phyloP scores from a whole-genome alignment of 2,113 vertebrate species.

The Halichoerus grypus region DNA sequence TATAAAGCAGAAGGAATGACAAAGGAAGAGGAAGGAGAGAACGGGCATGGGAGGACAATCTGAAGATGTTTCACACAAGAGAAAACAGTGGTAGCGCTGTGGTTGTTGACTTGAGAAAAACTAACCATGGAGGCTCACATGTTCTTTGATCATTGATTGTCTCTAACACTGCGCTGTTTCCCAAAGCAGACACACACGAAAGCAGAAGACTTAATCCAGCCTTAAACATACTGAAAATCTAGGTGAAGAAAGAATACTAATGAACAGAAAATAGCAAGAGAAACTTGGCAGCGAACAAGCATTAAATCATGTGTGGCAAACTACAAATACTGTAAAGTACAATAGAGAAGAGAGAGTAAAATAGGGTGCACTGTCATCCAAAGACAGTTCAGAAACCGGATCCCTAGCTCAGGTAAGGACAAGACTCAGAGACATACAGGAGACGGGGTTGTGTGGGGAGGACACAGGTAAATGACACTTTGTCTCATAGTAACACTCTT shows the following conservation, averaged over 20 bases:
- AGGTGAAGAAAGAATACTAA: neutral
- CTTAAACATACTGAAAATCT: neutral
- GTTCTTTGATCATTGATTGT: neutral
- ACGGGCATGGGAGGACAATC: neutral
- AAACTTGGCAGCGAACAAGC: neutral
- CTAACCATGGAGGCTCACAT: accelerated
- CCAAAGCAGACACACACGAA: neutral
- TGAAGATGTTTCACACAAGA: neutral
- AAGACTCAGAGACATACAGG: neutral
- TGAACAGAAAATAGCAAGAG: neutral
- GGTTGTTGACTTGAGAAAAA: neutral
- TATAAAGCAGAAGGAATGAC: neutral
- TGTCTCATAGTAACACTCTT: neutral
- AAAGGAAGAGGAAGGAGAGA: neutral
- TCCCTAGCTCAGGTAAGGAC: neutral
- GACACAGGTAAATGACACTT: neutral
- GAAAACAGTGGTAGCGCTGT: accelerated
- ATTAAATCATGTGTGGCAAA: neutral
- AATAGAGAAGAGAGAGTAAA: neutral
- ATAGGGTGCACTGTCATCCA: neutral
- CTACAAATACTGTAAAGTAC: neutral
- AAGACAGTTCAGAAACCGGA: neutral
- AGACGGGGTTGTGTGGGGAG: neutral
- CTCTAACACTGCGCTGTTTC: no score
- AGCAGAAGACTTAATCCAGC: neutral